Evolutionary conservation across 2,113 vertebrate species (phyloP).

Genomic region (Scytalopus superciliaris): DNA sequence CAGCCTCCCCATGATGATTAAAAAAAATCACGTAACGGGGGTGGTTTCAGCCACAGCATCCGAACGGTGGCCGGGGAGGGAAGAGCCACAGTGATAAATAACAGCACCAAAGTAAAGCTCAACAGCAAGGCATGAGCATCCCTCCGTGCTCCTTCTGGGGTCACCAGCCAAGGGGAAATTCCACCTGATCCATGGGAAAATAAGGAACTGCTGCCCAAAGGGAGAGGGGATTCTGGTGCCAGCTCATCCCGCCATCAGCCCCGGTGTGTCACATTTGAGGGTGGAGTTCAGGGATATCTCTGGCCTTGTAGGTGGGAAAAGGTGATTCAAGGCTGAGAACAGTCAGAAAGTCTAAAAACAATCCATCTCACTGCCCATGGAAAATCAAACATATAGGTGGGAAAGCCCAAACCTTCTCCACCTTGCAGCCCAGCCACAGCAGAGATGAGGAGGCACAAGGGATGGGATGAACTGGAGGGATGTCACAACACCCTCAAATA

Average conservation of each 20-base stretch:
- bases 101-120: background rate
- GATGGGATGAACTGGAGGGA: background rate
- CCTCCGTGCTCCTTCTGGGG: background rate
- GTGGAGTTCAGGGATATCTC: background rate
- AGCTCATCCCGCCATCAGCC: rapidly evolving
- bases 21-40: background rate
- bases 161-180: background rate
- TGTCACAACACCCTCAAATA: rapidly evolving
- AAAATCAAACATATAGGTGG: background rate
- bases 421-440: rapidly evolving
- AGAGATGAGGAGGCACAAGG: rapidly evolving
- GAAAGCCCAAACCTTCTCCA: background rate
- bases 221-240: background rate
- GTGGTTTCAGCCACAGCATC: background rate
- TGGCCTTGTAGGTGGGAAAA: background rate
- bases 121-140: rapidly evolving
- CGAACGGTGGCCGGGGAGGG: rapidly evolving
- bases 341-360: background rate
- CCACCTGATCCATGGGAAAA: background rate
- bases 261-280: rapidly evolving
- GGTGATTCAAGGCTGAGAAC: background rate
- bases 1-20: conserved; percentile 25
- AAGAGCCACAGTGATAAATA: background rate
- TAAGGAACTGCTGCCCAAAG: rapidly evolving
- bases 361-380: background rate